Conservation (phyloP, 2,113 vertebrate genomes). For the Agapornis roseicollis region DNA sequence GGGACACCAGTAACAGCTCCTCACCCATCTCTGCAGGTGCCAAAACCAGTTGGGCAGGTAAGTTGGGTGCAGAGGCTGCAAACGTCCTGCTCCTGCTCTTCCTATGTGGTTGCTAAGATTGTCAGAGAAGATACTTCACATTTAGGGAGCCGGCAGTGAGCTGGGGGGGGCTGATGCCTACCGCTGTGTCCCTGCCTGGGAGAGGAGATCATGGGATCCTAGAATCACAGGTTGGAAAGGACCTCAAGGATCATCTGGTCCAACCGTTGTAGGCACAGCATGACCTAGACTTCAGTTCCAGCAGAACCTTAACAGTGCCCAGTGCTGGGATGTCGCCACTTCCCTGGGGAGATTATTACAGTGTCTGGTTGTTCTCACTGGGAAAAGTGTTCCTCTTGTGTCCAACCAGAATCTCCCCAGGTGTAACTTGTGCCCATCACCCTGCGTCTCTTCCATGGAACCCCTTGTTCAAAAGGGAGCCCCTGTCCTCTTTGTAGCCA, state of each 20-base stretch:
- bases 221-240: not conserved
- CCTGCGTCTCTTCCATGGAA: not conserved
- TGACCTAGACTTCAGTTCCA: not conserved
- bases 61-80: not conserved
- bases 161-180: fast-evolving
- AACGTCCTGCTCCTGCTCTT: fast-evolving
- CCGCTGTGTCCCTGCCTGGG: not conserved
- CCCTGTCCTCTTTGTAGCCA: not conserved
- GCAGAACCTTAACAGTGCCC: not conserved
- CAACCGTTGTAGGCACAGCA: not conserved
- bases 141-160: fast-evolving
- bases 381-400: not conserved
- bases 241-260: not conserved
- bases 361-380: not conserved
- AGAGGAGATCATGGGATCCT: not conserved
- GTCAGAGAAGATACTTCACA: fast-evolving
- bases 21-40: conserved; percentile 75
- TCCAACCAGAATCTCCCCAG: not conserved
- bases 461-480: not conserved
- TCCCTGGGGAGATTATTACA: not conserved
- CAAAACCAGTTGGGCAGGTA: conserved; percentile 86
- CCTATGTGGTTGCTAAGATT: not conserved
- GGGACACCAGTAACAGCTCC: conserved; percentile 89
- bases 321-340: not conserved
- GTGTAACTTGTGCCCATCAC: not conserved